Conservation (phyloP, 2,113 vertebrate genomes). For the Trichechus manatus region DNA sequence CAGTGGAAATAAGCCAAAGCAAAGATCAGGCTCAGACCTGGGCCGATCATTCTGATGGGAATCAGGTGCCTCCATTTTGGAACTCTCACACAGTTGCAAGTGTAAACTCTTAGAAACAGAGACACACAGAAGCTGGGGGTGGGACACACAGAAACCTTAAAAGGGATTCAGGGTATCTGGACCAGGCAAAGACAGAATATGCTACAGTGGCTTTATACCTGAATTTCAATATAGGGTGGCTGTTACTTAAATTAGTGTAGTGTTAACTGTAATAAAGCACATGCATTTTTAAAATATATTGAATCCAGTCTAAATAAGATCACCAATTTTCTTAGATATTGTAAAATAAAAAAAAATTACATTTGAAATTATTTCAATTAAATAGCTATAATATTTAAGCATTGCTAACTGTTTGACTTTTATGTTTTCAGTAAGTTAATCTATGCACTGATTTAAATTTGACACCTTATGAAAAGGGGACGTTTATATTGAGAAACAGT, state of each 20-base stretch:
- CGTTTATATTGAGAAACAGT: background rate
- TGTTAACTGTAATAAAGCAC: background rate
- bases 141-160: background rate
- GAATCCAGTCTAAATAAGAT: background rate
- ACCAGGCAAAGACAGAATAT: background rate
- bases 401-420: background rate
- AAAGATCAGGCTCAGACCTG: no score
- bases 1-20: no score
- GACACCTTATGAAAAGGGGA: background rate
- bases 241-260: background rate
- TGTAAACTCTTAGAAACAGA: background rate
- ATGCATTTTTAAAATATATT: background rate
- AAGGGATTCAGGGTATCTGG: background rate
- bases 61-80: no score
- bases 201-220: background rate
- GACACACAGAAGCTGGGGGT: background rate
- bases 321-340: background rate
- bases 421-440: background rate
- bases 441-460: conserved; percentile 18
- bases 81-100: no score
- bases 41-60: no score
- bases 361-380: conserved; percentile 29
- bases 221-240: background rate
- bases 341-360: background rate
- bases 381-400: background rate